Evolutionary conservation across 2,888 invertebrate genomes (phyloP).

Genomic region (Drosophila niveifrons): DNA sequence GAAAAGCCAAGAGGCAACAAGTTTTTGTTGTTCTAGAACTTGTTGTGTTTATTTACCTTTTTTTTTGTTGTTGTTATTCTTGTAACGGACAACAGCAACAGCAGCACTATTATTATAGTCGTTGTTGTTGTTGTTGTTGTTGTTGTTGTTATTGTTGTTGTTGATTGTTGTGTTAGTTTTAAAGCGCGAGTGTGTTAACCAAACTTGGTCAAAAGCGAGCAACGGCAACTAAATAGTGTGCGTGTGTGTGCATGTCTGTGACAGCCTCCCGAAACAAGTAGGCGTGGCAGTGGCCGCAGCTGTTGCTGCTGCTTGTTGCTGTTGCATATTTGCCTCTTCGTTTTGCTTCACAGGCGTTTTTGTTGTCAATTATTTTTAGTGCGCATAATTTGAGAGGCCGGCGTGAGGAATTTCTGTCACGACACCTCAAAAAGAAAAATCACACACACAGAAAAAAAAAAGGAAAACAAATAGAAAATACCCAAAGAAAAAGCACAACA

Average conservation of each 20-base stretch:
- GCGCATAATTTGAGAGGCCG: constrained; percentile 75
- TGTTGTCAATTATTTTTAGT: constrained; percentile 76
- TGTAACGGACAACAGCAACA: background rate
- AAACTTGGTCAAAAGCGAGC: constrained; percentile 68
- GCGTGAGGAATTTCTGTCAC: constrained; percentile 72
- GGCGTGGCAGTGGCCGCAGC: constrained; percentile 39
- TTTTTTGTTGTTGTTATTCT: constrained; percentile 20
- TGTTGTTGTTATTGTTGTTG: constrained; percentile 37
- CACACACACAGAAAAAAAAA: background rate
- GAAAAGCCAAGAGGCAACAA: constrained; percentile 23
- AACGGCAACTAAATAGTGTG: constrained; percentile 39
- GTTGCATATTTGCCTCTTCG: constrained; percentile 15
- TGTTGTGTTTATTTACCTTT: constrained; percentile 40
- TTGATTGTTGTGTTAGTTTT: constrained; percentile 46
- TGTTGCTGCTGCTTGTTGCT: too few relatives aligned
- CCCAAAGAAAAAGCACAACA: constrained; percentile 16
- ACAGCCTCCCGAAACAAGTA: constrained; percentile 9
- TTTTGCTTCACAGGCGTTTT: background rate
- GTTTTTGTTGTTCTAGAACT: constrained; percentile 33
- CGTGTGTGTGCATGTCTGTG: constrained; percentile 15
- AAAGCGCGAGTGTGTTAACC: constrained; percentile 67
- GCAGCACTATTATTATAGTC: constrained; percentile 30
- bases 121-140: constrained; percentile 11
- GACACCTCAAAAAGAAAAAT: constrained; percentile 59
- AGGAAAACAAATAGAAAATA: background rate